Evolutionary conservation across 2,113 vertebrate species (phyloP), one percentile per base, ranked within the genome.

Genomic region (Paramormyrops kingsleyae): DNA sequence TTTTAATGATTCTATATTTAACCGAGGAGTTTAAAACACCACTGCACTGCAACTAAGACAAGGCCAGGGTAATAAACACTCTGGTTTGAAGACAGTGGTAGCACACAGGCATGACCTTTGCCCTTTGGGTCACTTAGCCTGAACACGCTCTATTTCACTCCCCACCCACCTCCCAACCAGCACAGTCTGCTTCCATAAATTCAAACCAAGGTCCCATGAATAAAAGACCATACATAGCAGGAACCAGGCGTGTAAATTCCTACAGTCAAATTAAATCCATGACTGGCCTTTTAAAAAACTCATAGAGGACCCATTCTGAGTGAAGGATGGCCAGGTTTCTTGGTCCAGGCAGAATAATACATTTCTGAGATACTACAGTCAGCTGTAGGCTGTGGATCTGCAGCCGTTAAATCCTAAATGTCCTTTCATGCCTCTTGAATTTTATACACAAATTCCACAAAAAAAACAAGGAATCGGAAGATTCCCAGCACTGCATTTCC

Each of bases 241-340:
- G 39, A 39, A 39, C 83, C 15, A 24, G 89, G 62, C 4, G 12
- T 62, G 53, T 42, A 89, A 56, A 50, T 53, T 31, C 35, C 66
- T 89, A 42, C 15, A 53, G 35, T 53, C 31, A n/a, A 62, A 66
- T 89, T 47, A 89, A 66, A 89, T 47, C 44, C 31, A 74, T 49
- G 47, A 27, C 35, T 56, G 70, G 15, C 17, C 19, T 17, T 77
- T 50, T 52, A 6, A 35, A 31, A 80, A 50, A 15, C 35, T 47
- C 39, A 84, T 31, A 7, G 35, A 62, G 35, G 53, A 89, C 88
- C 39, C 5, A 83, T 84, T 89, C 52, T 84, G n/a, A 42, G 52
- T 27, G 59, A 85, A 62, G 84, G 15, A 46, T 27, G 80, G 17
- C 42, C 49, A 59, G 89, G 15, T 4, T 15, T 77, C 88, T 77